Evolutionary conservation across 2,888 invertebrate species (phyloP).

Genomic region (Galerucella nymphaeae): DNA sequence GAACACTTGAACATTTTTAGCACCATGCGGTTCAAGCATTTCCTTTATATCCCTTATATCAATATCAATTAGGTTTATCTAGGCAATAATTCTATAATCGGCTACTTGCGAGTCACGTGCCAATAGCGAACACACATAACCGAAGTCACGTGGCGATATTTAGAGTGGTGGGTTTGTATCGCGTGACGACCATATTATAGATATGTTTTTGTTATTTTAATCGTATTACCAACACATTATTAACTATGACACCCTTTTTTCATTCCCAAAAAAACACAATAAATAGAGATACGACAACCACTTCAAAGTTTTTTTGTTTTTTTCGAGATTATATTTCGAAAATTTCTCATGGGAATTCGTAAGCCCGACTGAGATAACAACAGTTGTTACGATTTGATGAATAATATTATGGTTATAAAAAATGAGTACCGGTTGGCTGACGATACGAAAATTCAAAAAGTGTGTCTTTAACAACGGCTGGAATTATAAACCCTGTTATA

Average conservation of each 20-base stretch:
- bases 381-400: not conserved
- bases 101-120: constrained; percentile 18
- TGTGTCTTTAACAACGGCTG: too few species aligned
- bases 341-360: constrained; percentile 7
- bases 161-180: constrained; percentile 17
- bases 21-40: not conserved
- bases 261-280: not conserved
- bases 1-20: too few species aligned
- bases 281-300: not conserved
- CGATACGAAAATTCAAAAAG: too few species aligned
- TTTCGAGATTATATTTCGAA: not conserved
- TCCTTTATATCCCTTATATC: not conserved
- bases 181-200: not conserved
- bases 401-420: not conserved
- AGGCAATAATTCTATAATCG: constrained; percentile 19
- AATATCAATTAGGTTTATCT: constrained; percentile 19
- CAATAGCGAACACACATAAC: constrained; percentile 10
- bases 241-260: not conserved
- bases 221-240: constrained; percentile 6
- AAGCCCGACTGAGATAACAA: not conserved
- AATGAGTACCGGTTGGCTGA: too few species aligned
- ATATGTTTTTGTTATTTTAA: constrained; percentile 27
- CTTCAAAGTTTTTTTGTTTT: not conserved
- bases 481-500: too few species aligned
- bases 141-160: constrained; percentile 25